Evolutionary conservation across 2,888 invertebrate species (phyloP), one percentile per base, ranked within the genome.

Genomic region (Machimus rusticus): DNA sequence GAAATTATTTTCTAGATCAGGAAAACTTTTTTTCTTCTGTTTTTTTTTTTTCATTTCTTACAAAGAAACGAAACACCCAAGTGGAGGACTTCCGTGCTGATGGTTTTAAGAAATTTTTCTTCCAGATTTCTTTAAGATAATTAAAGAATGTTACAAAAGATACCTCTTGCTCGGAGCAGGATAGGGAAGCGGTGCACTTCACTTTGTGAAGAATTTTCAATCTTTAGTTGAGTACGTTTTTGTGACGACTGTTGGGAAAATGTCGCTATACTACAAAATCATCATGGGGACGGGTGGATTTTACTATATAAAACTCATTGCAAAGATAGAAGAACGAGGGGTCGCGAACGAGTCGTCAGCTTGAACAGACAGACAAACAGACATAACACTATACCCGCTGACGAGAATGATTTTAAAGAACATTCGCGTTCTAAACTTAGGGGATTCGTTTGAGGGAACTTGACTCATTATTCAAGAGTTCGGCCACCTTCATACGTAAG

Each of bases 71-170:
- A 78, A 78, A 39, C 78, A 78, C 23, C 23, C 23, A 9, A 78
- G 39, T 16, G 43, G 43, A 78, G 43, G 23, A 39, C 39, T 82
- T 82, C 66, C 82, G 57, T 82, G 28, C 66, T 66, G 82, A 57
- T 82, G 37, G 37, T 82, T 82, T 82, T 39, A 82, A 82, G 81
- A 81, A 81, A 81, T 51, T 51, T 81, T 82, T 66, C 82, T 82
- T 37, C 34, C 82, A 82, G 57, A 82, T 57, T 57, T 82, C 66
- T 66, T 82, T 57, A 57, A 82, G 66, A 82, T 82, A 57, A 82
- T 82, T 82, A 82, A 82, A 82, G 82, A 19, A n/a, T 37, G 16
- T 82, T 57, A 57, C 82, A 57, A 82, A 82, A 82, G 57, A 82
- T 66, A 28, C 66, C 28, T 66, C 3, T 66, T 79, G 16, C 51